Conservation (phyloP, 1,140 invertebrate species). For the Dreissena polymorpha region DNA sequence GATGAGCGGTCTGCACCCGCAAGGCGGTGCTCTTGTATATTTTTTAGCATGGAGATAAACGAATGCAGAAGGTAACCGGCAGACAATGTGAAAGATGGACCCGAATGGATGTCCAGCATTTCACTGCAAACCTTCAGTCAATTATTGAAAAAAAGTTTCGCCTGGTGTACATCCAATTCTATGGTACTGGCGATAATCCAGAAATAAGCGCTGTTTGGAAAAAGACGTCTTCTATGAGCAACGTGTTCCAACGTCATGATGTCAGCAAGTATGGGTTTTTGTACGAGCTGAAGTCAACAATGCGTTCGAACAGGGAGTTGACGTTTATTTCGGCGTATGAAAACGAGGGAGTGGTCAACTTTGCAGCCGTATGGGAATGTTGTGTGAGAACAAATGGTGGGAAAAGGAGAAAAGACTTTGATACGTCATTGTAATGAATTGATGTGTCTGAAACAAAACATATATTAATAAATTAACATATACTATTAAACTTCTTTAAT, state of each 20-base stretch:
- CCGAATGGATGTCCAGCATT: too few relatives aligned
- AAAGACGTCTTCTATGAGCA: not conserved
- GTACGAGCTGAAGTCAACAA: conserved; percentile 30
- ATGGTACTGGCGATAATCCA: conserved; percentile 24
- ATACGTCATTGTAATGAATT: too few relatives aligned
- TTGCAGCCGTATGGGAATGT: conserved; percentile 34
- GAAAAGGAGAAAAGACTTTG: not conserved
- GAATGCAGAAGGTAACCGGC: too few relatives aligned
- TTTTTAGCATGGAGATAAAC: too few relatives aligned
- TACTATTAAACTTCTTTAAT: too few relatives aligned
- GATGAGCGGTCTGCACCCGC: too few relatives aligned
- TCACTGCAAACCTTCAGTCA: not conserved
- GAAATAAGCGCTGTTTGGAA: conserved; percentile 44
- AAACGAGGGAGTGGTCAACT: conserved; percentile 42
- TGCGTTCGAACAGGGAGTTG: conserved; percentile 22
- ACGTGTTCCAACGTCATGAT: conserved; percentile 46
- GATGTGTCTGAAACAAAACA: too few relatives aligned
- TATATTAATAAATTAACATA: too few relatives aligned
- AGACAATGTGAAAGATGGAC: too few relatives aligned
- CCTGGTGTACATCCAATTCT: conserved; percentile 32
- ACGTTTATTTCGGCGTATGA: conserved; percentile 25
- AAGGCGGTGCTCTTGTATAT: too few relatives aligned
- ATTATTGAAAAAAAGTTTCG: not conserved
- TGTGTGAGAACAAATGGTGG: not conserved
- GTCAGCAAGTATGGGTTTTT: conserved; percentile 49